Evolutionary conservation across 2,888 invertebrate genomes (phyloP).

Genomic region (Psylliodes chrysocephalus): DNA sequence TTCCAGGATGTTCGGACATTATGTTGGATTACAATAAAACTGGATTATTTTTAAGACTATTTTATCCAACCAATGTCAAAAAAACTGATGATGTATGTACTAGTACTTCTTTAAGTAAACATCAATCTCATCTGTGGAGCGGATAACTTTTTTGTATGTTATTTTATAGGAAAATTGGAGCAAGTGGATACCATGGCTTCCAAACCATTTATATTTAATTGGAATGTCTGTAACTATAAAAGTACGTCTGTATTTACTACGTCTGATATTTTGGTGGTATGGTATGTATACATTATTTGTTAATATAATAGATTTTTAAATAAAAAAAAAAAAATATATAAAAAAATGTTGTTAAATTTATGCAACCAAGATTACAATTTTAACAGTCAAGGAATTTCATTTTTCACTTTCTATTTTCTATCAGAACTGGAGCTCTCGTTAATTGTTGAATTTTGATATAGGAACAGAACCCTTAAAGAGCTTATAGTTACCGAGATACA

Average conservation of each 20-base stretch:
- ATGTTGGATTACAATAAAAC: slow-evolving; percentile 67
- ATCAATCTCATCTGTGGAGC: no score
- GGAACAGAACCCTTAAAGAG: no score
- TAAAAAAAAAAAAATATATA: no score
- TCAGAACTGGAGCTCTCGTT: no score
- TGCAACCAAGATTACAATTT: no score
- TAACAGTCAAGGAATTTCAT: no score
- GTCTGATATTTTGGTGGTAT: slow-evolving; percentile 55
- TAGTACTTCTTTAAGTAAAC: no score
- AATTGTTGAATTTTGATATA: no score
- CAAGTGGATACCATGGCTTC: slow-evolving; percentile 69
- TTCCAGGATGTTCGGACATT: slow-evolving; percentile 70
- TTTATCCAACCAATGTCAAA: slow-evolving; percentile 67
- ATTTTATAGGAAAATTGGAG: slow-evolving; percentile 62
- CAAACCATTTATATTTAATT: slow-evolving; percentile 66
- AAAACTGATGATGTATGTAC: not conserved
- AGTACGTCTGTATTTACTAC: slow-evolving; percentile 59
- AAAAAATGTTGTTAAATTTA: no score
- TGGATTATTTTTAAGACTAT: slow-evolving; percentile 69
- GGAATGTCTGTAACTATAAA: slow-evolving; percentile 66
- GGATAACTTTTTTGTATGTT: not conserved
- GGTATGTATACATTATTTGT: slow-evolving; percentile 13
- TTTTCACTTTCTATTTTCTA: no score
- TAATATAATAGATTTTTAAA: not conserved
- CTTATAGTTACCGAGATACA: no score